Evolutionary conservation across 1,140 invertebrate genomes (phyloP), one percentile per base, ranked within the genome.

Genomic region (Heliconius eleuchia): DNA sequence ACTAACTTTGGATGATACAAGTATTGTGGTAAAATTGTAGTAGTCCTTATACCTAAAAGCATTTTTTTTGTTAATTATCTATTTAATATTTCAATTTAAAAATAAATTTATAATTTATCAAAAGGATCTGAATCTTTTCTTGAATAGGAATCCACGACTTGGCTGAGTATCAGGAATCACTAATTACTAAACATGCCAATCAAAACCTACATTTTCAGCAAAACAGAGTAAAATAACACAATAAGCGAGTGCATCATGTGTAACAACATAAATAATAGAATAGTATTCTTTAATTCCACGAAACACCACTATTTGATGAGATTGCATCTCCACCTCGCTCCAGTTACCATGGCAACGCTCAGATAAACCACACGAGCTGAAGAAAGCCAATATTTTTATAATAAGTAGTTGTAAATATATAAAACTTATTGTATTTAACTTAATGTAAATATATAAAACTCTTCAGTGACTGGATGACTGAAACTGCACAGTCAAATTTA

Each of bases 261-360:
- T 66, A 66, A 30, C 60, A 30, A 30, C 60, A 30, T 66, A 66
- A 66, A 66, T 66, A 30, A 66, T 30, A 66, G 60, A 66, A 23
- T 66, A 66, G 11, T 66, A 30, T 66, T 66, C 27, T 66, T 66
- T 66, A 66, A 66, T 66, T 66, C 60, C 27, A 66, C 60, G 60
- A 72, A 72, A 42, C n/a, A 72, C 11, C 8, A 37, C 42, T 27
- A 46, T 42, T 60, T 42, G 27, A 37, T 23, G 37, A 66, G 75
- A 11, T 66, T 18, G 60, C 60, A 66, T 66, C 60, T 78, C 71
- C 18, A 71, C 72, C 71, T 50, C 80, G 80, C 80, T 82, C 80
- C 74, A 75, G 80, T 82, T 82, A 77, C 52, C 74, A 76, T 78
- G 70, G 66, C 55, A 79, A 78, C 77, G 52, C 76, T 52, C 8